phyloP scores from a whole-genome alignment of 2,888 invertebrate species.

The Apodemia zela region DNA sequence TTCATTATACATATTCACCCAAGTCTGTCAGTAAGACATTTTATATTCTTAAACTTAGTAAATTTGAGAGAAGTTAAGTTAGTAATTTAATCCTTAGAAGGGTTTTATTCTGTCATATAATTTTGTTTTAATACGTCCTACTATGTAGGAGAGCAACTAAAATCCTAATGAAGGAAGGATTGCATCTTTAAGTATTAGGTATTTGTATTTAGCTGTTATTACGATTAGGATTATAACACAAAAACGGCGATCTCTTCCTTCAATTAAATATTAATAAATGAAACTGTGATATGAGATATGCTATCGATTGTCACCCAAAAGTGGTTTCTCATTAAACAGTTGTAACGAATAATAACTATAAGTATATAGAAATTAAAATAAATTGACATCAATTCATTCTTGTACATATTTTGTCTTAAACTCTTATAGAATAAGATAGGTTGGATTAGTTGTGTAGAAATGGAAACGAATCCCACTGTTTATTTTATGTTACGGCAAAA shows the following conservation, averaged over 20 bases:
- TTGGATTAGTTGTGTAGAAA: conserved; percentile 14
- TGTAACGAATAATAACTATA: conserved; percentile 6
- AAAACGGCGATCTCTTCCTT: conserved; percentile 13
- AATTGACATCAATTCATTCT: conserved; percentile 8
- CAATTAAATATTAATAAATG: conserved; percentile 25
- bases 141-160: conserved; percentile 5
- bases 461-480: conserved; percentile 9
- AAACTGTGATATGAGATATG: conserved; percentile 58
- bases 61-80: too few species aligned
- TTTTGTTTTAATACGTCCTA: not conserved
- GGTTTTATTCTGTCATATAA: not conserved
- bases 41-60: too few species aligned
- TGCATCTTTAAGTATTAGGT: conserved; percentile 11
- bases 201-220: conserved; percentile 13
- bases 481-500: not conserved
- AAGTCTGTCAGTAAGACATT: too few species aligned
- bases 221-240: not conserved
- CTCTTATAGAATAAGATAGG: not conserved
- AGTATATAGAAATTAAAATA: conserved; percentile 4
- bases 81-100: not conserved
- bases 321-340: conserved; percentile 18
- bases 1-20: too few species aligned
- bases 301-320: conserved; percentile 28
- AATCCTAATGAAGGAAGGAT: conserved; percentile 13
- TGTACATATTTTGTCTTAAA: conserved; percentile 11